A percentile compares a stretch with the other conserved stretches of the same genome.
Conservation (phyloP, 2,888 invertebrate genomes). For the Diogma glabrata region DNA sequence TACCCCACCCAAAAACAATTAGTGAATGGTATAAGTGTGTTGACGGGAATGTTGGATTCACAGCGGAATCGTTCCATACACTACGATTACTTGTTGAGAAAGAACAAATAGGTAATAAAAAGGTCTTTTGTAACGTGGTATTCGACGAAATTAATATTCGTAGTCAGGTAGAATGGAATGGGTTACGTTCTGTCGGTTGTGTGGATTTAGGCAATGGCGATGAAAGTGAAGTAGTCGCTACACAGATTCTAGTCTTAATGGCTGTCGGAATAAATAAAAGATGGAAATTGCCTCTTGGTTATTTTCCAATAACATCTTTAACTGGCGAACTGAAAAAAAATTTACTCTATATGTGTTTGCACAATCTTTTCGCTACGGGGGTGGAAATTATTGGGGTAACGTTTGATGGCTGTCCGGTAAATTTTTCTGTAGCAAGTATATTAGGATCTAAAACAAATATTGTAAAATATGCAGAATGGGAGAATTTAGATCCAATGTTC, state of each 20-base stretch:
- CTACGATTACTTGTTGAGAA: constrained; percentile 20
- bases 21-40: constrained; percentile 22
- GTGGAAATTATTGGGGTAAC: constrained; percentile 17
- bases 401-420: constrained; percentile 17
- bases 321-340: too few species aligned
- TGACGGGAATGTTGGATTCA: constrained; percentile 24
- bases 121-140: constrained; percentile 20
- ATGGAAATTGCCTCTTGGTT: constrained; percentile 25
- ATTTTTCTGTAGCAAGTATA: constrained; percentile 11
- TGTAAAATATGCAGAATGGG: too few species aligned
- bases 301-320: constrained; percentile 21
- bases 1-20: constrained; percentile 20
- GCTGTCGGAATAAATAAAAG: constrained; percentile 21
- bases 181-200: constrained; percentile 15
- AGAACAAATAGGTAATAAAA: constrained; percentile 13
- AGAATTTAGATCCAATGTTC: not conserved
- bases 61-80: constrained; percentile 17
- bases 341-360: constrained; percentile 13
- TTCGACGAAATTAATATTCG: too few species aligned
- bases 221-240: constrained; percentile 10
- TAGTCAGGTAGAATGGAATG: constrained; percentile 19
- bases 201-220: constrained; percentile 5
- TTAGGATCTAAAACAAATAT: constrained; percentile 21
- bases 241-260: constrained; percentile 22
- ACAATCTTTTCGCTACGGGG: constrained; percentile 20